Percentiles rank a stretch among this genome's conserved stretches.
phyloP scores from a whole-genome alignment of 2,113 vertebrate species.

The Mustela lutreola region DNA sequence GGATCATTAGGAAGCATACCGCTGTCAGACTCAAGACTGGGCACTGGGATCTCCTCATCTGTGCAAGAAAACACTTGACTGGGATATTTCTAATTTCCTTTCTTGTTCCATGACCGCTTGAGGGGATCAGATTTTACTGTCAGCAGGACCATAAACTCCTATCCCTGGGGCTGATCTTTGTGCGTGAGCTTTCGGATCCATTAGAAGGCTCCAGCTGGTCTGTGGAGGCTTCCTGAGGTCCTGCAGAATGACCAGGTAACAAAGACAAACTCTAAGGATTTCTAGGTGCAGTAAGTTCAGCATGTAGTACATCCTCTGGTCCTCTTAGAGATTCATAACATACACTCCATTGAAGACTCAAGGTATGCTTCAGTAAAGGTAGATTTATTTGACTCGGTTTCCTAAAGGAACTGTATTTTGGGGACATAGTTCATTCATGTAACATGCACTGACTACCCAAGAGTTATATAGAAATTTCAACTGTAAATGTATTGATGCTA shows the following conservation, averaged over 20 bases:
- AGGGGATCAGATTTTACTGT: neutral
- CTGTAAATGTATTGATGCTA: neutral
- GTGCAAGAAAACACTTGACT: neutral
- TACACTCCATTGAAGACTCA: neutral
- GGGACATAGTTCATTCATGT: neutral
- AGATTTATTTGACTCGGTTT: constrained; percentile 13
- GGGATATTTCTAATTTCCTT: constrained; percentile 6
- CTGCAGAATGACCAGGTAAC: neutral
- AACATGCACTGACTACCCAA: neutral
- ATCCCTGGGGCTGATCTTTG: neutral
- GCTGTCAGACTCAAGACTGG: neutral
- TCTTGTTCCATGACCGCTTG: neutral
- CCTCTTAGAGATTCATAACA: neutral
- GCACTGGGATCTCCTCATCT: neutral
- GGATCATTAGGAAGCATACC: neutral
- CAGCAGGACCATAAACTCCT: neutral
- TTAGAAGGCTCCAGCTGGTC: neutral
- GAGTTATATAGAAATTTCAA: neutral
- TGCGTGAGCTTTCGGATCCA: neutral
- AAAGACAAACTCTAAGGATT: neutral
- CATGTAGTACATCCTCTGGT: neutral
- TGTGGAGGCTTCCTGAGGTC: neutral
- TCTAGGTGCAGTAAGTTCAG: neutral
- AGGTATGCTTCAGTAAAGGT: neutral
- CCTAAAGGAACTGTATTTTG: neutral